Percentiles rank a stretch among this genome's conserved stretches.
Evolutionary conservation across 2,797 vertebrate species (phyloP).

Genomic region (Catostomus latipinnis): DNA sequence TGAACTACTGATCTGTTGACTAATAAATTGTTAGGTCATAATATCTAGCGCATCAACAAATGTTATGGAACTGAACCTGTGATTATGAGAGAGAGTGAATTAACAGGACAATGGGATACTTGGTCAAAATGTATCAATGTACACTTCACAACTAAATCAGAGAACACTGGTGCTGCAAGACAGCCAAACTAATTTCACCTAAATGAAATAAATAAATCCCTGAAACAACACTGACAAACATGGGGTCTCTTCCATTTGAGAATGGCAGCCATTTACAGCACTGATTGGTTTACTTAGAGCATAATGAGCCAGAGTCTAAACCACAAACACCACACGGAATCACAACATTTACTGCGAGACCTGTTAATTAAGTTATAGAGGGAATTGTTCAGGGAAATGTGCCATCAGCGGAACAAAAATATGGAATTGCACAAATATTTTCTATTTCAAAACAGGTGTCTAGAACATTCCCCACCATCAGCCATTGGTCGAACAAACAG

Average conservation of each 20-base stretch:
- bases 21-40: too few species aligned
- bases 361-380: too few species aligned
- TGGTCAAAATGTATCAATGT: slow-evolving; percentile 52
- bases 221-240: slow-evolving; percentile 49
- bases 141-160: slow-evolving; percentile 56
- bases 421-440: too few species aligned
- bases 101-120: slow-evolving; percentile 35
- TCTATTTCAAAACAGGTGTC: too few species aligned
- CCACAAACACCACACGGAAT: slow-evolving; percentile 5
- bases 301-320: slow-evolving; percentile 25
- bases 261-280: slow-evolving; percentile 41
- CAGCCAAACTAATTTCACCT: slow-evolving; percentile 50
- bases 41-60: too few species aligned
- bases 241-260: slow-evolving; percentile 39
- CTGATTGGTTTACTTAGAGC: slow-evolving; percentile 45
- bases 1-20: too few species aligned
- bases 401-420: too few species aligned
- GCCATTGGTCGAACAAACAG: too few species aligned
- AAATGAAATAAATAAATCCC: slow-evolving; percentile 57
- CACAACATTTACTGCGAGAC: slow-evolving; percentile 2
- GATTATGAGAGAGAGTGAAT: background rate
- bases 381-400: too few species aligned
- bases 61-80: too few species aligned
- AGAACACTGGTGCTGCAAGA: slow-evolving; percentile 45
- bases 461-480: too few species aligned